Evolutionary conservation across 2,797 vertebrate genomes (phyloP).

Genomic region (Acanthis flammea): DNA sequence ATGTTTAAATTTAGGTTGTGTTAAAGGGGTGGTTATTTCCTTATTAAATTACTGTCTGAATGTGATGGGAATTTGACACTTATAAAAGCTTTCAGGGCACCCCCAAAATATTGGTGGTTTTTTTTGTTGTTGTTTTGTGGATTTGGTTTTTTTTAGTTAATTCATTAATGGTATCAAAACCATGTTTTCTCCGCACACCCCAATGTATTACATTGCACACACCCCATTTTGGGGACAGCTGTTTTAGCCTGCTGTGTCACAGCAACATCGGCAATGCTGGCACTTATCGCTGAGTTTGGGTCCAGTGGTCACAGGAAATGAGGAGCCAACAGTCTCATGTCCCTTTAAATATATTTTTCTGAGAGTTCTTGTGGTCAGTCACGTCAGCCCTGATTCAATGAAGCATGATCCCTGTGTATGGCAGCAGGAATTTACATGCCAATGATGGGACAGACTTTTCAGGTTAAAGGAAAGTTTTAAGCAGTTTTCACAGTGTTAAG

Average conservation of each 20-base stretch:
- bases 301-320: neutral
- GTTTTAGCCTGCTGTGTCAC: neutral
- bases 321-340: neutral
- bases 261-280: neutral
- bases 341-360: neutral
- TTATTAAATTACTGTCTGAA: neutral
- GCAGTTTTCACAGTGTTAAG: neutral
- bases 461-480: neutral
- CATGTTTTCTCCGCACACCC: neutral
- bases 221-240: neutral
- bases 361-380: neutral
- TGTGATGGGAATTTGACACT: neutral
- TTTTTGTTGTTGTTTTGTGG: neutral
- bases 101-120: neutral
- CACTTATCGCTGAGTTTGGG: neutral
- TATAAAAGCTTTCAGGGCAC: neutral
- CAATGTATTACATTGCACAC: accelerated
- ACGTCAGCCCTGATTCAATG: accelerated
- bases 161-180: neutral
- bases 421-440: accelerated
- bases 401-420: neutral
- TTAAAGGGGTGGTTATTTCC: neutral
- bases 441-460: neutral
- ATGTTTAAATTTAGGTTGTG: neutral
- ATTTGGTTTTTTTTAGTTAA: neutral